phyloP scores from a whole-genome alignment of 1,140 invertebrate genomes.

The Bombus sibiricus region DNA sequence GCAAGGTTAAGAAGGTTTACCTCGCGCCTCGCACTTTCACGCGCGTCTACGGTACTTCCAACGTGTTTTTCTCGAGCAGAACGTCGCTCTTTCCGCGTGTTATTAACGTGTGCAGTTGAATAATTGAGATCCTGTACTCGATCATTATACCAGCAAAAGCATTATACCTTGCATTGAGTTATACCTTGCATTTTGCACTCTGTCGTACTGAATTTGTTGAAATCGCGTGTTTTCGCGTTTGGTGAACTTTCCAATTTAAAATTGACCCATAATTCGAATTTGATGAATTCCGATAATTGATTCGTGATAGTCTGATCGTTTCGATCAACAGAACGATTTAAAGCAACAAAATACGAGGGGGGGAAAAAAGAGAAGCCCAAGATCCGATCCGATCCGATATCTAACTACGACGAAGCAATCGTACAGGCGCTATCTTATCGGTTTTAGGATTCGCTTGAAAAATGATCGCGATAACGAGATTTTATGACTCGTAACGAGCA shows the following conservation, averaged over 20 bases:
- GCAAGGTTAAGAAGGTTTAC: conserved; percentile 14
- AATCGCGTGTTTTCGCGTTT: too few species aligned
- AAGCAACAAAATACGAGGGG: background rate
- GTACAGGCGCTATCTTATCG: conserved; percentile 61
- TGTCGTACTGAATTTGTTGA: too few species aligned
- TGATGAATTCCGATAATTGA: background rate
- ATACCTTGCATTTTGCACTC: too few species aligned
- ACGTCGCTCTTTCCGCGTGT: background rate
- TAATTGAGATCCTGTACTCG: too few species aligned
- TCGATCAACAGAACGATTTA: background rate
- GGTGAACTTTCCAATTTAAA: too few species aligned
- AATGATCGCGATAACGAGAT: conserved; percentile 60
- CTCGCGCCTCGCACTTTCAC: conserved; percentile 31
- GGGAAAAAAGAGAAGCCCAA: background rate
- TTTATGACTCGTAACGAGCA: conserved; percentile 10
- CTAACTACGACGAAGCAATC: conserved; percentile 21
- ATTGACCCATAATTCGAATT: background rate
- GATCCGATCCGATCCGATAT: conserved; percentile 13
- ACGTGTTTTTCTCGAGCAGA: background rate
- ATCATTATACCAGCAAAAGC: too few species aligned
- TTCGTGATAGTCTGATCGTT: background rate
- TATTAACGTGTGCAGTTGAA: conserved; percentile 11
- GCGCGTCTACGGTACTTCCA: background rate
- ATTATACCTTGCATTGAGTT: too few species aligned
- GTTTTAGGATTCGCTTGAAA: conserved; percentile 42